Evolutionary conservation across 23 tunicate genomes (phyloP).

Genomic region (Ciona savignyi): DNA sequence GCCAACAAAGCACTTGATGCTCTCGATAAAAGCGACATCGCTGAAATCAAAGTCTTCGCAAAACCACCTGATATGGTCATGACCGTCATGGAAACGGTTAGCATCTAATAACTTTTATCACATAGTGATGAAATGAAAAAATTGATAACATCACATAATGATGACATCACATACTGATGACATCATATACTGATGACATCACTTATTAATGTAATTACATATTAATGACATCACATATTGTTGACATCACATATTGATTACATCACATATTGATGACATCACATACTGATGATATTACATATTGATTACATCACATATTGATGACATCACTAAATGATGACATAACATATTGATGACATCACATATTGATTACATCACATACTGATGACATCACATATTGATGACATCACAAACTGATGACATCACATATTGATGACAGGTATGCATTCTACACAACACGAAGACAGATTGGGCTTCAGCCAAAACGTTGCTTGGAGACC

Average conservation of each 20-base stretch:
- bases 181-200: too few relatives aligned
- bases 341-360: not conserved
- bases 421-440: conserved; percentile 14
- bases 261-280: not conserved
- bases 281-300: too few relatives aligned
- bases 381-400: not conserved
- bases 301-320: not conserved
- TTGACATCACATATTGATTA: not conserved
- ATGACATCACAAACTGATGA: conserved; percentile 5
- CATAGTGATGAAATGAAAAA: too few relatives aligned
- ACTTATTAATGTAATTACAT: too few relatives aligned
- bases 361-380: too few relatives aligned
- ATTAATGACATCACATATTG: not conserved
- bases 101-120: conserved; percentile 2
- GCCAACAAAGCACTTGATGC: conserved; percentile 96
- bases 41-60: conserved; percentile 90
- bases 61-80: conserved; percentile 93
- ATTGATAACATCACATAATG: too few relatives aligned
- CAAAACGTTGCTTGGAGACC: conserved; percentile 75
- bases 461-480: conserved; percentile 95
- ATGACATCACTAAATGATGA: conserved; percentile 5
- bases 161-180: too few relatives aligned
- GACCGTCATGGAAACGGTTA: conserved; percentile 95
- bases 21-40: conserved; percentile 86
- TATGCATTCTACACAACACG: conserved; percentile 61